Evolutionary conservation across 1,140 invertebrate genomes (phyloP).

Genomic region (Cherax destructor): DNA sequence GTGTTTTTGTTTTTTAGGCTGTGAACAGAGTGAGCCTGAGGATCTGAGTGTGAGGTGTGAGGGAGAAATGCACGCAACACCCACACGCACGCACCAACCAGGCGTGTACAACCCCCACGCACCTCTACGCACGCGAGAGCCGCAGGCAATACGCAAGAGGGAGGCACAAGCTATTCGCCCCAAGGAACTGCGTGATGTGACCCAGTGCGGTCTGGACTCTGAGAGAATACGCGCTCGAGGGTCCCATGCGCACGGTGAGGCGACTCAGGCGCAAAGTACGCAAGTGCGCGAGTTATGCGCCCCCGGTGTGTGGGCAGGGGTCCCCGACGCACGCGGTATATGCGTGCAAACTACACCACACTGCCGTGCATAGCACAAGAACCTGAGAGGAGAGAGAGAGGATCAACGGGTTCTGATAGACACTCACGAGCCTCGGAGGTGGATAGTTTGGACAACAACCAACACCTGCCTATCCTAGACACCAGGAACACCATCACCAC

Average conservation of each 20-base stretch:
- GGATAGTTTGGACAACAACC: no score
- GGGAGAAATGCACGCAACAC: constrained; percentile 1
- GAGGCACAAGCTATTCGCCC: neutral
- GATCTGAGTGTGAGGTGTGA: constrained; percentile 56
- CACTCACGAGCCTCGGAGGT: neutral
- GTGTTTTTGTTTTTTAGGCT: neutral
- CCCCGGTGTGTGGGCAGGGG: no score
- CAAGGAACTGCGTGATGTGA: neutral
- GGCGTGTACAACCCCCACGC: neutral
- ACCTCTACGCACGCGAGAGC: neutral
- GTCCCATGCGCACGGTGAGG: neutral
- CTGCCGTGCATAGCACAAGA: no score
- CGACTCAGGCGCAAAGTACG: neutral
- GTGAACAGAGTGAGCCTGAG: constrained; percentile 47
- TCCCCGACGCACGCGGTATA: neutral
- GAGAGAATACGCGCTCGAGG: neutral
- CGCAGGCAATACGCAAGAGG: neutral
- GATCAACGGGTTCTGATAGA: neutral
- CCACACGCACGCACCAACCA: neutral
- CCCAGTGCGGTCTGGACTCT: neutral
- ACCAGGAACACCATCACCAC: neutral
- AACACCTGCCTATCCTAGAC: neutral
- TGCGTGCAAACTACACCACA: neutral
- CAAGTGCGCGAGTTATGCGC: neutral
- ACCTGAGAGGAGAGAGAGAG: neutral